These are phyloP conservation scores for Drosophila atroscutellata DNA, from an alignment of 2,888 invertebrate genomes.

Conservation along the genomic window DNA sequence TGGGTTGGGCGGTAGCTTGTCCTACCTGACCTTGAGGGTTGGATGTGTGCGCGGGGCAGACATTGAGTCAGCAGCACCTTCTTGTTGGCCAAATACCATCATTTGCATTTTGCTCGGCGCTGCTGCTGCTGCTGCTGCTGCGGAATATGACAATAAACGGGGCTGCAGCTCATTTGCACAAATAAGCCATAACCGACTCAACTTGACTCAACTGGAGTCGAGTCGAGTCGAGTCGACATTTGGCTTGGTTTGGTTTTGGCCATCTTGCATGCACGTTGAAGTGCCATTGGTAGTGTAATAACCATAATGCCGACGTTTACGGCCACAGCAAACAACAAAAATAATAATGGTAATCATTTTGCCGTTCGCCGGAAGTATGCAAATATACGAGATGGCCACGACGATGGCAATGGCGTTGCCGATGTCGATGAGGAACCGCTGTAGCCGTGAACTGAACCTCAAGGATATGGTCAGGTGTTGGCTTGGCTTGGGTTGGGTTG, in stretches of 20 bases:
- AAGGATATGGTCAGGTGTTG: slow-evolving; percentile 61
- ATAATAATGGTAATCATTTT: slow-evolving; percentile 79
- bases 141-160: slow-evolving; percentile 69
- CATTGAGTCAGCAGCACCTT: slow-evolving; percentile 35
- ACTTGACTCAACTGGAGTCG: slow-evolving; percentile 7
- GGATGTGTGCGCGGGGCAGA: slow-evolving; percentile 12
- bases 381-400: slow-evolving; percentile 70
- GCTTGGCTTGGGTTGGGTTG: slow-evolving; percentile 7
- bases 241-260: slow-evolving; percentile 31
- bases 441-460: slow-evolving; percentile 24
- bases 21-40: slow-evolving; percentile 52
- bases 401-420: slow-evolving; percentile 29
- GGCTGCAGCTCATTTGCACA: slow-evolving; percentile 78
- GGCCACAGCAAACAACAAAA: slow-evolving; percentile 77
- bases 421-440: slow-evolving; percentile 35
- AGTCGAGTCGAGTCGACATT: neutral
- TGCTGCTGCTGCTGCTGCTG: slow-evolving; percentile 27
- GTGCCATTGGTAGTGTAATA: slow-evolving; percentile 60
- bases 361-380: slow-evolving; percentile 80
- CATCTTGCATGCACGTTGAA: slow-evolving; percentile 36
- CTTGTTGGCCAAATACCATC: slow-evolving; percentile 50
- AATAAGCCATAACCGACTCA: slow-evolving; percentile 73
- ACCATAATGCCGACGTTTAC: slow-evolving; percentile 80
- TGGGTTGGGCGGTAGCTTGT: neutral
- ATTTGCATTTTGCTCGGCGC: slow-evolving; percentile 68